A percentile compares a stretch with the other conserved stretches of the same genome.
These are phyloP conservation scores for Petroica traversi DNA, from an alignment of 2,113 vertebrate genomes.

Conservation along the genomic window DNA sequence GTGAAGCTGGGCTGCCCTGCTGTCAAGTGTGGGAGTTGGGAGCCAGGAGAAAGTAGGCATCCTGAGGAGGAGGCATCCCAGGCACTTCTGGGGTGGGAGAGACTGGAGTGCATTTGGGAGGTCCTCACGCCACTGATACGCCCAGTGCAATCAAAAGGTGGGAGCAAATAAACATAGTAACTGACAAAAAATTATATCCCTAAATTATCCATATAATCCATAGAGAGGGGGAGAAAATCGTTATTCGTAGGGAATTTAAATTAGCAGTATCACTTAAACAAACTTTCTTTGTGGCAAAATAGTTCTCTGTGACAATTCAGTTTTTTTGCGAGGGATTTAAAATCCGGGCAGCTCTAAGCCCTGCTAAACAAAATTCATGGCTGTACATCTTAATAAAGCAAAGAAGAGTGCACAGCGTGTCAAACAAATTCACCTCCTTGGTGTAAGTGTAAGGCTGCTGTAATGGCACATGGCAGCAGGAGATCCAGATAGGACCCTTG, in stretches of 20 bases:
- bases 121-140: neutral
- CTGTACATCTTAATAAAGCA: slow-evolving; percentile 65
- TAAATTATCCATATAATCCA: neutral
- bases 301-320: neutral
- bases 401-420: neutral
- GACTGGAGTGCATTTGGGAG: neutral
- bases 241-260: neutral
- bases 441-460: slow-evolving; percentile 16
- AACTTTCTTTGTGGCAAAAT: neutral
- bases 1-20: neutral
- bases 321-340: neutral
- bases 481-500: slow-evolving; percentile 29
- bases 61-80: too few species aligned
- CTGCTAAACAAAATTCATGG: slow-evolving; percentile 29
- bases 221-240: neutral
- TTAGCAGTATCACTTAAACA: neutral
- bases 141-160: neutral
- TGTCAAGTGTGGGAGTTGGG: neutral
- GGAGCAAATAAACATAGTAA: neutral
- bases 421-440: slow-evolving; percentile 11
- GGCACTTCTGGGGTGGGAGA: neutral
- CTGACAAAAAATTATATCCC: neutral
- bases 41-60: neutral
- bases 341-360: slow-evolving; percentile 2
- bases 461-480: neutral